Evolutionary conservation across 2,888 invertebrate genomes (phyloP).

Genomic region (Ecdyonurus torrentis): DNA sequence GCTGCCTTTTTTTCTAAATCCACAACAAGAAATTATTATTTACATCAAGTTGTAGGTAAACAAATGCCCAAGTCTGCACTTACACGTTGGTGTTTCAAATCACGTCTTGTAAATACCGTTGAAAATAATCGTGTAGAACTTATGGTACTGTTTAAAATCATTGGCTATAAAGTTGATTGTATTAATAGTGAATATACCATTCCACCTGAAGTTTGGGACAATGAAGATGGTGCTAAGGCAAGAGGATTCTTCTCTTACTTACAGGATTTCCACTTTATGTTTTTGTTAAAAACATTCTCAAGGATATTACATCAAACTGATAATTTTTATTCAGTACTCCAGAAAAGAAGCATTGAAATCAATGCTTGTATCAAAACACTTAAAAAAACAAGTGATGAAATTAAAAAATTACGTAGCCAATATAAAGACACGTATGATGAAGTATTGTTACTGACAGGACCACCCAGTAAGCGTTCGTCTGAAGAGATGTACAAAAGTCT

Average conservation of each 20-base stretch:
- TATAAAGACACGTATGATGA: too few relatives aligned
- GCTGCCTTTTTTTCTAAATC: too few relatives aligned
- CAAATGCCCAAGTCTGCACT: too few relatives aligned
- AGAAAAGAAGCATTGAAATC: neutral
- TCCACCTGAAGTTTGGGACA: neutral
- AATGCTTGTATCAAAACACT: neutral
- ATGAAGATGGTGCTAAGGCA: neutral
- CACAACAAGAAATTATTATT: too few relatives aligned
- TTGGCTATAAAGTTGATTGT: too few relatives aligned
- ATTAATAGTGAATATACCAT: too few relatives aligned
- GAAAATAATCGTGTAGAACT: too few relatives aligned
- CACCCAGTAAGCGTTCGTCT: neutral
- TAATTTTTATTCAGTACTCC: neutral
- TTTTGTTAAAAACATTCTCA: neutral
- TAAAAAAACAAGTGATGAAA: neutral
- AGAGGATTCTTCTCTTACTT: neutral
- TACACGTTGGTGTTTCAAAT: too few relatives aligned
- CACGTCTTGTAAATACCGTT: too few relatives aligned
- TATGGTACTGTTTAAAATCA: too few relatives aligned
- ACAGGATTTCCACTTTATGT: neutral
- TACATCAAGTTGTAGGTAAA: too few relatives aligned
- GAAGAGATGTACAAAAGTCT: neutral
- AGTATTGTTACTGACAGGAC: neutral
- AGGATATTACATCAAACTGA: neutral
- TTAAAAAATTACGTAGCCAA: too few relatives aligned